Conservation (phyloP, 2,113 vertebrate species). For the Psittacula cyanocephala region DNA sequence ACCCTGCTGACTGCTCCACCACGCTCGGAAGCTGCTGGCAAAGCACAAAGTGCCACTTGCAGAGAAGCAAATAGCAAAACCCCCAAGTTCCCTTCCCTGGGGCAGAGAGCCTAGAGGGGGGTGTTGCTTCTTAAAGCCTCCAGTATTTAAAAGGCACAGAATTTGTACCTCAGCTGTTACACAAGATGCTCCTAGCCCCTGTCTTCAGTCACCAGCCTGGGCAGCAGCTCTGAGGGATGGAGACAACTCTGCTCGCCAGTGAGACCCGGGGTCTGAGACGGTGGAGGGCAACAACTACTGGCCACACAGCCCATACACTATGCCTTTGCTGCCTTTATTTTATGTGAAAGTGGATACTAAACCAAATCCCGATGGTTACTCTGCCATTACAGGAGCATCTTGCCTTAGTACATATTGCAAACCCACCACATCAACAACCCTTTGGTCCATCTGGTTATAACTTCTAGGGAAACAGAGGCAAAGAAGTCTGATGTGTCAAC, state of each 20-base stretch:
- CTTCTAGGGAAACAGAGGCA: background rate
- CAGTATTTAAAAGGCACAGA: background rate
- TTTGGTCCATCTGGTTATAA: background rate
- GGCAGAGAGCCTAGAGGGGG: background rate
- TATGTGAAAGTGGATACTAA: background rate
- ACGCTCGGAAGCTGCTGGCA: fast-evolving
- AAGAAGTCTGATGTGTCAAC: background rate
- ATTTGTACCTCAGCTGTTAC: background rate
- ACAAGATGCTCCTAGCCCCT: background rate
- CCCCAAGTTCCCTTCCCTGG: background rate
- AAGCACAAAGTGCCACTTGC: background rate
- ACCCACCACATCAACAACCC: background rate
- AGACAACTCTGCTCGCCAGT: background rate
- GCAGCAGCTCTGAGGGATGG: background rate
- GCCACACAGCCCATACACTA: fast-evolving
- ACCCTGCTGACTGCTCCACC: background rate
- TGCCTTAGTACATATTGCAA: background rate
- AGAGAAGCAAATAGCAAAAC: background rate
- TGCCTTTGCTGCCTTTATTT: background rate
- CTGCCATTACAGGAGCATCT: background rate
- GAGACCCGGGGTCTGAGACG: background rate
- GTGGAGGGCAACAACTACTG: background rate
- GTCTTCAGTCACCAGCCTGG: background rate
- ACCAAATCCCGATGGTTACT: background rate
- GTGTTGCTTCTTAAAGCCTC: background rate